A percentile compares a stretch with the other conserved stretches of the same genome.
phyloP scores from a whole-genome alignment of 2,888 invertebrate species.

The Ligdia adustata region DNA sequence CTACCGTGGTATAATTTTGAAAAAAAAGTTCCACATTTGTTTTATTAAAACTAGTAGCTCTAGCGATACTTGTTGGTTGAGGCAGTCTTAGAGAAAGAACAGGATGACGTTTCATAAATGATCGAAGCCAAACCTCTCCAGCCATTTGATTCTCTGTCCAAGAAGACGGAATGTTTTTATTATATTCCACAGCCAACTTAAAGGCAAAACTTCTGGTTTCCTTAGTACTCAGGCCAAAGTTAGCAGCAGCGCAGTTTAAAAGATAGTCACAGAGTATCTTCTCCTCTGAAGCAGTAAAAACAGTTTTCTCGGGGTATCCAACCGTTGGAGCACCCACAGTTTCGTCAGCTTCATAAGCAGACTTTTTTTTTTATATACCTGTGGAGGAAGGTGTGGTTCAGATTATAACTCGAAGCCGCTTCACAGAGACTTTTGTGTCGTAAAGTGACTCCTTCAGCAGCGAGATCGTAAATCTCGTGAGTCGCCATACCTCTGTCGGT shows the following conservation, averaged over 20 bases:
- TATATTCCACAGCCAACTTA: conserved; percentile 30
- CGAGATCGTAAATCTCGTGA: neutral
- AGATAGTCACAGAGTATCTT: too few species aligned
- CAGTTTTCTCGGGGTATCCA: too few species aligned
- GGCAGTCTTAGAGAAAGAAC: conserved; percentile 21
- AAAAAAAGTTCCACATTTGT: neutral
- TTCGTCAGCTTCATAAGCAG: conserved; percentile 23
- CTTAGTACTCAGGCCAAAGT: too few species aligned
- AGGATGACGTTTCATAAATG: conserved; percentile 18
- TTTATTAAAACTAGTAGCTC: conserved; percentile 17
- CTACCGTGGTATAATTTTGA: conserved; percentile 1
- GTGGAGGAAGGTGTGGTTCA: conserved; percentile 10
- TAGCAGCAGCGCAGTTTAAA: too few species aligned
- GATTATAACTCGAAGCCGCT: neutral
- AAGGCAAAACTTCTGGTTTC: too few species aligned
- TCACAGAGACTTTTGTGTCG: neutral
- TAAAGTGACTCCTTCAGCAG: neutral
- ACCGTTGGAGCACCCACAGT: too few species aligned
- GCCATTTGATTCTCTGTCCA: conserved; percentile 21
- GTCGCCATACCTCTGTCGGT: neutral
- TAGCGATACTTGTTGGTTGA: conserved; percentile 26
- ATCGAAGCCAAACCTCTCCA: conserved; percentile 15
- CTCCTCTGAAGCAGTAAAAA: too few species aligned
- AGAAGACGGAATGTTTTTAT: conserved; percentile 20
- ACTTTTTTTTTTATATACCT: conserved; percentile 15